Evolutionary conservation across 2,888 invertebrate genomes (phyloP).

Genomic region (Nymphalis urticae): DNA sequence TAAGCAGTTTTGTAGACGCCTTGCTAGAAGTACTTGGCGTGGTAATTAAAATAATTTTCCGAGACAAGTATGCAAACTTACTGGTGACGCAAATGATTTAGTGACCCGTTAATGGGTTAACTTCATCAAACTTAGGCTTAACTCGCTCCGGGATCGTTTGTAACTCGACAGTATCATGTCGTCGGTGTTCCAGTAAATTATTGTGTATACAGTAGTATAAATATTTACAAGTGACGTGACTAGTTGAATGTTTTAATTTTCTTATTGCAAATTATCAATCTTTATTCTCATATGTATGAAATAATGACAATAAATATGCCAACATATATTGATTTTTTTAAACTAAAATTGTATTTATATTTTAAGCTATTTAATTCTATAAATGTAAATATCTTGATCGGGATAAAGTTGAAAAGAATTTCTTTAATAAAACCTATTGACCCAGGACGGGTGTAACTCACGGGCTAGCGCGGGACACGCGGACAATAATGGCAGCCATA

Average conservation of each 20-base stretch:
- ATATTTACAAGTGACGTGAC: neutral
- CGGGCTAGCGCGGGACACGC: conserved; percentile 67
- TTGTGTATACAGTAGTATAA: conserved; percentile 1
- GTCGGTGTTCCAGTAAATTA: conserved; percentile 12
- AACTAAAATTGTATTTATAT: neutral
- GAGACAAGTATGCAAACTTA: conserved; percentile 58
- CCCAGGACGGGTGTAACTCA: conserved; percentile 72
- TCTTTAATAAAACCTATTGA: conserved; percentile 74
- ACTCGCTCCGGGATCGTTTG: conserved; percentile 34
- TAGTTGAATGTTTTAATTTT: neutral
- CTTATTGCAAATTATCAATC: neutral
- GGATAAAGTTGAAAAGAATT: conserved; percentile 55
- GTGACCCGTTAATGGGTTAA: conserved; percentile 71
- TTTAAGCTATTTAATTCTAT: neutral
- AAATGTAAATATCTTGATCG: conserved; percentile 31
- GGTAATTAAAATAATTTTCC: conserved; percentile 68
- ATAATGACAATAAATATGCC: neutral
- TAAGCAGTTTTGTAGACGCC: conserved; percentile 23
- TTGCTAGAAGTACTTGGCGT: conserved; percentile 29
- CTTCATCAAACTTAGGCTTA: conserved; percentile 65
- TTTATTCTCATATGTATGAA: no score
- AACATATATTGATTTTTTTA: neutral
- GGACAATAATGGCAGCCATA: conserved; percentile 77
- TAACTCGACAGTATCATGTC: conserved; percentile 23
- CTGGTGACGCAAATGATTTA: conserved; percentile 71